phyloP scores from a whole-genome alignment of 2,797 vertebrate genomes.

The Cossypha niveicapilla region DNA sequence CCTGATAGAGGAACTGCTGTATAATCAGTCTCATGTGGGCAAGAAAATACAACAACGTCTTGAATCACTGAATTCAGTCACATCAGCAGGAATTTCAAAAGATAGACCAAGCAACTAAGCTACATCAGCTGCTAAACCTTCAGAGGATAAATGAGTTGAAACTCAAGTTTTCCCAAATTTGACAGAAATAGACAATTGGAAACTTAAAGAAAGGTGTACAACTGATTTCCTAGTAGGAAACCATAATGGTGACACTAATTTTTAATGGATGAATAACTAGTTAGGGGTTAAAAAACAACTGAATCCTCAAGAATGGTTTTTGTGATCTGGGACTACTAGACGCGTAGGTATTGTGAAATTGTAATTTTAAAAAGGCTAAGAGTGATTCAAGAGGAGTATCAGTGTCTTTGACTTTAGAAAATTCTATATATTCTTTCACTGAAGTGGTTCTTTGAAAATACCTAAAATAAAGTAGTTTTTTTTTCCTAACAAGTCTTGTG shows the following conservation, averaged over 20 bases:
- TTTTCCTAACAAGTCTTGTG: background rate
- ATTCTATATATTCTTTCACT: background rate
- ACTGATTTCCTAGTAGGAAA: background rate
- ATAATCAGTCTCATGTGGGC: conserved; percentile 9
- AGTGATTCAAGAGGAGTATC: background rate
- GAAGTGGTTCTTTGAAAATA: background rate
- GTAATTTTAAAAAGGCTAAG: background rate
- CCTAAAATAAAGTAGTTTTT: background rate
- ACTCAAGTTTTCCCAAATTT: background rate
- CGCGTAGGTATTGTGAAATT: background rate
- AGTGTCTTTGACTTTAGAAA: background rate
- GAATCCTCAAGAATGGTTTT: background rate
- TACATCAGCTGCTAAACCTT: background rate
- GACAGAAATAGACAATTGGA: background rate
- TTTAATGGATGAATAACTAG: background rate
- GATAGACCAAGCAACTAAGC: background rate
- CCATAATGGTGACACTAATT: background rate
- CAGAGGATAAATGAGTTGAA: background rate
- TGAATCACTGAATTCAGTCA: background rate
- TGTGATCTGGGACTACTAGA: background rate
- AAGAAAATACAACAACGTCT: background rate
- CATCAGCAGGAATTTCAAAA: conserved; percentile 10
- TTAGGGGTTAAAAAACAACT: no score
- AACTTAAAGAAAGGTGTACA: background rate
- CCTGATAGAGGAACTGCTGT: conserved; percentile 23